Base-by-base conservation (phyloP, 64 coral and sea anemone species). In the Orbicella faveolata region DNA sequence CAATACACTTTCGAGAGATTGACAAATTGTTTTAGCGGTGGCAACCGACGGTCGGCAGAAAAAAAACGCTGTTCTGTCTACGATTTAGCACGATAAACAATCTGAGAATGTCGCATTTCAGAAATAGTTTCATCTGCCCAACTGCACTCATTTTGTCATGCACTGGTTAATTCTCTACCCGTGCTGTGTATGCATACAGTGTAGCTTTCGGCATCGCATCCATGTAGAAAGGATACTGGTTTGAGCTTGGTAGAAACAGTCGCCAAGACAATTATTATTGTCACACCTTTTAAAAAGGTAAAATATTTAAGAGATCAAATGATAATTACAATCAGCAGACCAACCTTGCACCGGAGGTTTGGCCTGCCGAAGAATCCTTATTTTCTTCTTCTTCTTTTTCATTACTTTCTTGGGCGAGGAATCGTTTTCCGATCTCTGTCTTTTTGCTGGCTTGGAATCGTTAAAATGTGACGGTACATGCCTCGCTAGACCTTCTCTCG, bases 401-500 rank as follows among this genome's bases (percentile, higher is more conserved):
- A 95, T 83, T 62, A 84, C 44, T 89, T 93, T 99, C 79, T 89
- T 95, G 35, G 97, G 91, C 26, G 97, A 86, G 48, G 90, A 84
- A 63, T 99, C 90, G 54, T 89, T 90, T 17, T 95, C 91, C 5
- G 75, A 41, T 84, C 83, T 90, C 82, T 93, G 94, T 76, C 89
- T 93, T 81, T 93, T 92, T 0, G 91, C 66, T 33, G 89, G 83
- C 75, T 86, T 93, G 10, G 91, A 76, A 73, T 99, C 97, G 61
- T 96, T 95, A 78, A 99, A 96, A 91, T 99, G 97, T 57, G 88
- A 90, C 1, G 97, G 91, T 36, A 99, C 97, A 88, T 99, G 97
- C 39, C 97, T 76, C 4, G 97, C 94, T 34, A 99, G 89, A 16
- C 97, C 97, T 34, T 95, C 91, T 76, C 88, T 84, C 30, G 97